These are phyloP conservation scores for Acanthosepion esculentum DNA, from an alignment of 2,888 invertebrate species.

Conservation along the genomic window DNA sequence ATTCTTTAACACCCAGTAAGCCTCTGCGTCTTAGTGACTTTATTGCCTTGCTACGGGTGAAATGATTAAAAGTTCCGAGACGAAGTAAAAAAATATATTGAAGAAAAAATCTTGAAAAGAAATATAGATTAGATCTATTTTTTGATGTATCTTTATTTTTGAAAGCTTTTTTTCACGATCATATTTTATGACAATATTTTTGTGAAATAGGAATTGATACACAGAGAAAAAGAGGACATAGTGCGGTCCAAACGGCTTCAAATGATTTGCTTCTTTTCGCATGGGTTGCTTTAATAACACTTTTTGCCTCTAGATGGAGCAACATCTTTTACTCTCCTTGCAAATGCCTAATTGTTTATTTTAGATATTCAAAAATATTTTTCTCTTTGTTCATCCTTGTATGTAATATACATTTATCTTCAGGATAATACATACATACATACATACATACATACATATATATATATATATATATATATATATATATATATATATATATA, in stretches of 20 bases:
- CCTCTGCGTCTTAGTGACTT: too few species aligned
- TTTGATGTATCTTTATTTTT: background rate
- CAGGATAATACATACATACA: background rate
- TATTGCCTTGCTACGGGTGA: too few species aligned
- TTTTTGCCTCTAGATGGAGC: background rate
- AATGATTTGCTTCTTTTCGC: background rate
- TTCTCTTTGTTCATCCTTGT: background rate
- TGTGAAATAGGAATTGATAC: background rate
- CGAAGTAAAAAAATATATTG: too few species aligned
- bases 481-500: too few species aligned
- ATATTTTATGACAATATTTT: background rate
- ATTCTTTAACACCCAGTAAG: too few species aligned
- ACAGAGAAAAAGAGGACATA: background rate
- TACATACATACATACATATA: background rate
- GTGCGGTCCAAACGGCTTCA: background rate
- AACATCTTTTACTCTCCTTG: background rate
- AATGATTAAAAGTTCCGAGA: too few species aligned
- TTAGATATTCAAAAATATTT: background rate
- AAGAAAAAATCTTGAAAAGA: background rate
- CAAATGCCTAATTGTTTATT: background rate
- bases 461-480: too few species aligned
- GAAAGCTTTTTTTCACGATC: background rate
- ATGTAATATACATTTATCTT: background rate
- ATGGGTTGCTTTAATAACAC: background rate
- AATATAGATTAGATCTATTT: background rate